Evolutionary conservation across 2,888 invertebrate genomes (phyloP).

Genomic region (Chloromyia formosa): DNA sequence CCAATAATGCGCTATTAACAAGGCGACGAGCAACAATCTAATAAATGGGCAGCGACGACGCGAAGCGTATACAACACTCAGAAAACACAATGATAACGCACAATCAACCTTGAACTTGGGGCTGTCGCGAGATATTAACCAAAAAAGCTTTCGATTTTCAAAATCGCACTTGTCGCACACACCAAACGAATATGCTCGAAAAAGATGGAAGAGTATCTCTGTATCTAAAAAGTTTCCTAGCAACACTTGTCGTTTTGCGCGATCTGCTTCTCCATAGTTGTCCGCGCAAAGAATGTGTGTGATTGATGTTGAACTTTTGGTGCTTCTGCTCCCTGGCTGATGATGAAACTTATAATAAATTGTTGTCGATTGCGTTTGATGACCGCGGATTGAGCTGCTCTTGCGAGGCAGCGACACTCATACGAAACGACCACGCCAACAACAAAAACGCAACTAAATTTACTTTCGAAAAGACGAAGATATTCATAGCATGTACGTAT

Average conservation of each 20-base stretch:
- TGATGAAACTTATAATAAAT: neutral
- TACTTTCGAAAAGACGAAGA: slow-evolving; percentile 20
- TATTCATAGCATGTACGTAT: slow-evolving; percentile 15
- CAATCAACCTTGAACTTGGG: slow-evolving; percentile 39
- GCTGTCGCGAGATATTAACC: slow-evolving; percentile 16
- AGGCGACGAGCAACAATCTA: neutral
- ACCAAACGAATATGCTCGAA: neutral
- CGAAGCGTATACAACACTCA: neutral
- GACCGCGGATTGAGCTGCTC: neutral
- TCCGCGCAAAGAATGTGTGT: too few relatives aligned
- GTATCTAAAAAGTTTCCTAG: too few relatives aligned
- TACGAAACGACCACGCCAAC: slow-evolving; percentile 37
- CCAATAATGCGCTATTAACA: neutral
- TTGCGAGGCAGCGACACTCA: neutral
- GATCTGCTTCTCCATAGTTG: too few relatives aligned
- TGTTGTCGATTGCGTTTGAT: neutral
- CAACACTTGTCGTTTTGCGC: too few relatives aligned
- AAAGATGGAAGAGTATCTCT: neutral
- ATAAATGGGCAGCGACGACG: neutral
- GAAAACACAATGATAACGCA: slow-evolving; percentile 19
- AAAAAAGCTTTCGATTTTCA: slow-evolving; percentile 29
- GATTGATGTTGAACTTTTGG: too few relatives aligned
- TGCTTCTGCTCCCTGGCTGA: neutral
- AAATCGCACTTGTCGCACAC: neutral
- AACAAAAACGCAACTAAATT: slow-evolving; percentile 41